Evolutionary conservation across 2,888 invertebrate species (phyloP).

Genomic region (Pammene fasciana): DNA sequence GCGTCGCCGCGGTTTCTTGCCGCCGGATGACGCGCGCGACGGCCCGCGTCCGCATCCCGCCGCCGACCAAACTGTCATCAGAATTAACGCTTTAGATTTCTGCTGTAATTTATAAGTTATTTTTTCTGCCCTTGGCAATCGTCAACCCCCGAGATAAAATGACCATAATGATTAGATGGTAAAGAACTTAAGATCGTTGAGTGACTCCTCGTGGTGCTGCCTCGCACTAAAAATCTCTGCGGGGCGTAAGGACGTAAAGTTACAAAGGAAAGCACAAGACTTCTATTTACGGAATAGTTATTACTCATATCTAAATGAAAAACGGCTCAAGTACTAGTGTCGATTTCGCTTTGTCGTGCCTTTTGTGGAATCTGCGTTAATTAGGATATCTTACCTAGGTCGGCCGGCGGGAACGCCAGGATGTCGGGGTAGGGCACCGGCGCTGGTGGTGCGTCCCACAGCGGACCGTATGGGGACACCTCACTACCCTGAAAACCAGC

Average conservation of each 20-base stretch:
- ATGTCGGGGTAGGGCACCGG: slow-evolving; percentile 88
- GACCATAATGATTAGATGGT: no score
- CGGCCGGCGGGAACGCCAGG: slow-evolving; percentile 87
- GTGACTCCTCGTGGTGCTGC: no score
- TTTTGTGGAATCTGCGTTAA: neutral
- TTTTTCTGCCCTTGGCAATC: no score
- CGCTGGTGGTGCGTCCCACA: slow-evolving; percentile 86
- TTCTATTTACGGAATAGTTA: no score
- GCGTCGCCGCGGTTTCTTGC: slow-evolving; percentile 92
- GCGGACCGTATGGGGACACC: slow-evolving; percentile 83
- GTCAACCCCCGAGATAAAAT: no score
- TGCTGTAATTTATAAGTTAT: no score
- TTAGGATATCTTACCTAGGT: slow-evolving; percentile 68
- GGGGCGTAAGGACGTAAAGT: no score
- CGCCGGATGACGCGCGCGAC: slow-evolving; percentile 68
- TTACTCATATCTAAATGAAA: no score
- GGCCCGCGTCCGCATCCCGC: slow-evolving; percentile 70
- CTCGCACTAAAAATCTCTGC: no score
- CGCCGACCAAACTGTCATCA: slow-evolving; percentile 73
- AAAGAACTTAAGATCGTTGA: no score
- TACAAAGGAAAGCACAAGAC: no score
- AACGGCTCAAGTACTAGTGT: neutral
- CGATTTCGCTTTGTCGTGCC: no score
- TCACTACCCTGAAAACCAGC: slow-evolving; percentile 69
- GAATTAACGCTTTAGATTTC: neutral